Conservation (phyloP, 2,888 invertebrate species). For the Caenorhabditis doughertyi region DNA sequence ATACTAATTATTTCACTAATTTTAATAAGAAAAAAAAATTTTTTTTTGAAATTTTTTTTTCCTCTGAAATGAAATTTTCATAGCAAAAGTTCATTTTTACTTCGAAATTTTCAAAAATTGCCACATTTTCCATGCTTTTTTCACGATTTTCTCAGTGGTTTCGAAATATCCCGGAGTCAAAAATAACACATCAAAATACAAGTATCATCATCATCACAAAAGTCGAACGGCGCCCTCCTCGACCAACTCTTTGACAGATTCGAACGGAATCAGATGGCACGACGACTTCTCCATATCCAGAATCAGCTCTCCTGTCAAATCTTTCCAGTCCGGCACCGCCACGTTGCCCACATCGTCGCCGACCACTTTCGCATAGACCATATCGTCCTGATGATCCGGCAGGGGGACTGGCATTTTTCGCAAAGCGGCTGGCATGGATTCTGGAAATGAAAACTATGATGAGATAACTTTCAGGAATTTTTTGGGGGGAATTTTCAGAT, state of each 20-base stretch:
- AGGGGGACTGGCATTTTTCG: slow-evolving; percentile 67
- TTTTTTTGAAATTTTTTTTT: no score
- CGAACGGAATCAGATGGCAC: slow-evolving; percentile 75
- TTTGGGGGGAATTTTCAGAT: neutral
- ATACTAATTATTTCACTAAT: no score
- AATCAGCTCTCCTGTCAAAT: slow-evolving; percentile 70
- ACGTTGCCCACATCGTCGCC: slow-evolving; percentile 69
- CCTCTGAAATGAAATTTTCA: no score
- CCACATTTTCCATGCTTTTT: no score
- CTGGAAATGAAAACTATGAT: slow-evolving; percentile 42
- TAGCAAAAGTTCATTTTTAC: no score
- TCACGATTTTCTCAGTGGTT: no score
- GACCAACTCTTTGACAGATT: slow-evolving; percentile 67
- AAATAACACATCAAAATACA: no score
- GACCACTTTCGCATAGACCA: slow-evolving; percentile 74
- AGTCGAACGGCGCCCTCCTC: slow-evolving; percentile 66
- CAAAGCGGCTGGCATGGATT: slow-evolving; percentile 65
- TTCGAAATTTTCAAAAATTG: no score
- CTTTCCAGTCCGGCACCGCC: slow-evolving; percentile 70
- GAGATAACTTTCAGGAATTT: neutral
- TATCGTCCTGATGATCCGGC: slow-evolving; percentile 35
- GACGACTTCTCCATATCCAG: slow-evolving; percentile 69
- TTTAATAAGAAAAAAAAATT: no score
- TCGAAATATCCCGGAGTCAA: no score
- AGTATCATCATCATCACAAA: slow-evolving; percentile 50